Percentiles rank a stretch among this genome's conserved stretches.
These are phyloP conservation scores for Cetonia aurata DNA, from an alignment of 2,888 invertebrate genomes.

Conservation along the genomic window DNA sequence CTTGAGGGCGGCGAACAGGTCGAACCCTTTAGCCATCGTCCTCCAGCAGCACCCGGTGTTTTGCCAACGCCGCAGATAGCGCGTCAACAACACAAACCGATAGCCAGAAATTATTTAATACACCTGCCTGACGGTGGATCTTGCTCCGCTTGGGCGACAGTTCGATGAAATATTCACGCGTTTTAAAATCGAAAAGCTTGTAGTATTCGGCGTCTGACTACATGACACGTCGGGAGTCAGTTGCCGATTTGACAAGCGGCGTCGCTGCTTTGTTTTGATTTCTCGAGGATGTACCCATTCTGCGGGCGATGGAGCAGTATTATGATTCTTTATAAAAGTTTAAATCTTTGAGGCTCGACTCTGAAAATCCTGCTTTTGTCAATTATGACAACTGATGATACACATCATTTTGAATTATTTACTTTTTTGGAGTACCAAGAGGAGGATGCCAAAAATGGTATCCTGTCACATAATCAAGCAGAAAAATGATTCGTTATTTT, in stretches of 20 bases:
- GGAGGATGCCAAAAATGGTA: too few relatives aligned
- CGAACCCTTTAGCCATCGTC: constrained; percentile 21
- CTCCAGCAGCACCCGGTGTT: constrained; percentile 1
- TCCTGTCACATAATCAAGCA: too few relatives aligned
- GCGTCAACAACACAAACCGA: constrained; percentile 26
- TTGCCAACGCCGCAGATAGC: constrained; percentile 7
- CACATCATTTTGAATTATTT: too few relatives aligned
- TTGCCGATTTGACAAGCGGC: not conserved
- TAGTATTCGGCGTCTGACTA: not conserved
- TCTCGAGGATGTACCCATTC: not conserved
- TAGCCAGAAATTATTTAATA: constrained; percentile 32
- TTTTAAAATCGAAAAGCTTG: constrained; percentile 38
- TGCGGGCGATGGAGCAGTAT: not conserved
- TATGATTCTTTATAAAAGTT: too few relatives aligned
- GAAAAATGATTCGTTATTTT: too few relatives aligned
- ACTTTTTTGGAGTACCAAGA: too few relatives aligned
- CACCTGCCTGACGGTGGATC: constrained; percentile 4
- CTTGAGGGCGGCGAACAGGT: not conserved
- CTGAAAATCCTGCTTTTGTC: too few relatives aligned
- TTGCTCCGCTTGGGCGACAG: constrained; percentile 8
- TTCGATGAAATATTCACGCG: constrained; percentile 31
- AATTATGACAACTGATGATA: too few relatives aligned
- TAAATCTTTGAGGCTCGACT: too few relatives aligned
- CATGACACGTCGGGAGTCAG: constrained; percentile 1
- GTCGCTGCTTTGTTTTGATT: not conserved